Percentiles rank a stretch among this genome's conserved stretches.
These are phyloP conservation scores for Vulpes lagopus DNA, from an alignment of 2,113 vertebrate species.

Conservation along the genomic window DNA sequence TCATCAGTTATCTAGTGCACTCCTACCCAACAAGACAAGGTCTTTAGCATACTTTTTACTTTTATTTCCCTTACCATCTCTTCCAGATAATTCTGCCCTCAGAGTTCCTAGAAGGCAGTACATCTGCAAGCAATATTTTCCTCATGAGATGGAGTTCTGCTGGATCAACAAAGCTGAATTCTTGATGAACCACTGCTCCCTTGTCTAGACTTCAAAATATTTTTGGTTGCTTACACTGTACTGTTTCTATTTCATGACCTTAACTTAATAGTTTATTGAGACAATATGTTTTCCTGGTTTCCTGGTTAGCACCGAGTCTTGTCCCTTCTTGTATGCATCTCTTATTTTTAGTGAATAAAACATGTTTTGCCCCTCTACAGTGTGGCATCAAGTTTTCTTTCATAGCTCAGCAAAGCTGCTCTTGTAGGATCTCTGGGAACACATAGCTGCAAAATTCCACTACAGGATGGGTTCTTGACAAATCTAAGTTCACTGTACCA, in stretches of 20 bases:
- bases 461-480: background rate
- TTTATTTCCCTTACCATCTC: background rate
- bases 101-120: background rate
- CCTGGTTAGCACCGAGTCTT: background rate
- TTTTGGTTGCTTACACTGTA: background rate
- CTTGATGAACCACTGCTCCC: background rate
- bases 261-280: background rate
- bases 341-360: constrained; percentile 3
- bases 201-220: constrained; percentile 28
- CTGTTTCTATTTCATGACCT: constrained; percentile 20
- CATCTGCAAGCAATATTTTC: background rate
- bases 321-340: background rate
- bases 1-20: background rate
- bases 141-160: background rate
- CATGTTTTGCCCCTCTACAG: background rate
- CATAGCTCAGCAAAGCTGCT: background rate
- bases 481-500: background rate
- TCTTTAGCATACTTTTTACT: background rate
- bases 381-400: background rate
- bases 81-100: background rate
- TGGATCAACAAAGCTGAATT: background rate
- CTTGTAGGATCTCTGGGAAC: background rate
- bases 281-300: background rate
- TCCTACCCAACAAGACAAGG: background rate
- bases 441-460: background rate